These are phyloP conservation scores for Automeris io DNA, from an alignment of 2,888 invertebrate species.

Conservation along the genomic window DNA sequence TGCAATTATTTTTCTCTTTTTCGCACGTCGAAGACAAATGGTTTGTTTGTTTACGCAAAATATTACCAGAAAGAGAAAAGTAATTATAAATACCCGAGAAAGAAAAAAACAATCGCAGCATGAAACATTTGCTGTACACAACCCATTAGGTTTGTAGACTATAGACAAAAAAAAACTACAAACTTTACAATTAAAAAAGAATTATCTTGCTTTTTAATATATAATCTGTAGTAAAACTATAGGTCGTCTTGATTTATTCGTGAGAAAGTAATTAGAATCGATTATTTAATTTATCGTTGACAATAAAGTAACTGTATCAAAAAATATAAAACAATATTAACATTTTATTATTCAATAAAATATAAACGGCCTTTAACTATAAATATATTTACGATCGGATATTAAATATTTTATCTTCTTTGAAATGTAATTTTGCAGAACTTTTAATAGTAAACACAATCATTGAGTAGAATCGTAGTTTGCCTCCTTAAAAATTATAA, in stretches of 20 bases:
- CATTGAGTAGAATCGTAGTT: conserved; percentile 7
- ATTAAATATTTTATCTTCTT: conserved; percentile 30
- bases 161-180: too few species aligned
- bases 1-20: too few species aligned
- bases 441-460: conserved; percentile 9
- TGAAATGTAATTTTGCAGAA: conserved; percentile 36
- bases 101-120: too few species aligned
- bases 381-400: conserved; percentile 42
- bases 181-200: too few species aligned
- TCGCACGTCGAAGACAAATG: too few species aligned
- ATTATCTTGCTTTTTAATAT: too few species aligned
- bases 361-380: conserved; percentile 45
- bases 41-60: too few species aligned
- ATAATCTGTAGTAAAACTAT: background rate
- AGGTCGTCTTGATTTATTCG: background rate
- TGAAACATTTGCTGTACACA: too few species aligned
- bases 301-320: conserved; percentile 11
- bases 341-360: conserved; percentile 33
- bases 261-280: background rate
- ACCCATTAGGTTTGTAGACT: too few species aligned
- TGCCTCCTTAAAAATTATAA: background rate
- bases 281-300: background rate
- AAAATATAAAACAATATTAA: conserved; percentile 40
- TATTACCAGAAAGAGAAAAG: too few species aligned
- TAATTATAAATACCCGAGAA: too few species aligned